Evolutionary conservation across 1,140 invertebrate species (phyloP), one percentile per base, ranked within the genome.

Genomic region (Archivesica marissinica): DNA sequence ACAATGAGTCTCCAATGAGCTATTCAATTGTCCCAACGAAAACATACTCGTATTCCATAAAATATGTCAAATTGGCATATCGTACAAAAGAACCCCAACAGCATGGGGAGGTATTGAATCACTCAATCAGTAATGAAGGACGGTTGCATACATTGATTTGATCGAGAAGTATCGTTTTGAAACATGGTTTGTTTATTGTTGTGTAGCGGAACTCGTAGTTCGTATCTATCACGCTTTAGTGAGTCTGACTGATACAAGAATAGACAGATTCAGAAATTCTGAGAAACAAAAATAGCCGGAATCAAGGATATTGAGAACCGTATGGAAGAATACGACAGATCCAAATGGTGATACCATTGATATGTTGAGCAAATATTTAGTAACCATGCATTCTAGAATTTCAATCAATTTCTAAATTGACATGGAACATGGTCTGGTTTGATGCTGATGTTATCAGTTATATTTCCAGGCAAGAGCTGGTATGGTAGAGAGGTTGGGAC

Each of bases 121-220:
- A 72, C 41, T 44, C 41, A 72, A 72, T 72, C 68, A 47, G 41
- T 33, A 47, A 72, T 72, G 50, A 72, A 47, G 68, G 68, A 72
- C 4, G 30, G n/a, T 72, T 44, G 39, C 39, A 47, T 33, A 72
- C 41, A 72, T 72, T 72, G 68, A 72, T 72, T 72, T 72, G 50
- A 72, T 72, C 68, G 20, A 20, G 68, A 72, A 72, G 33, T 72
- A 72, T 72, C 50, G 41, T 72, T 72, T 72, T 72, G 68, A 72
- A 72, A 47, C 41, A 47, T 25, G 28, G 25, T 30, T 47, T 38
- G 59, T 64, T 72, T 72, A 72, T 72, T 30, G 41, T 44, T 47
- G n/a, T 47, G 41, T 25, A 28, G 15, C 41, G 68, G 41, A 72
- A 47, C 68, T 33, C 44, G 11, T 41, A 44, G 68, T 23, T 33